Evolutionary conservation across 1,140 invertebrate species (phyloP).

Genomic region (Drosophila lacteicornis): DNA sequence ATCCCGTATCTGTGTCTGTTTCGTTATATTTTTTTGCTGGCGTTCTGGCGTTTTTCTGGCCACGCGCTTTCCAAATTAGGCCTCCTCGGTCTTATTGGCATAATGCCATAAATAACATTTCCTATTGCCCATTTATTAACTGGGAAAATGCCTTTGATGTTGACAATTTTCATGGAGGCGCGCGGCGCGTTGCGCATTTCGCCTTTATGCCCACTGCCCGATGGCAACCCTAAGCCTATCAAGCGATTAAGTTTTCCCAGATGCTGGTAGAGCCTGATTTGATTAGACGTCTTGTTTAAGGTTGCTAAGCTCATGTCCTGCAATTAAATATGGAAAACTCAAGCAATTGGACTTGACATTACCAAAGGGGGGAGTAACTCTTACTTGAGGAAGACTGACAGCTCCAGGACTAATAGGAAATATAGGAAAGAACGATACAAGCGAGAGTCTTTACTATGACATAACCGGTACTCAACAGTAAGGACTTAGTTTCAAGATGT

Average conservation of each 20-base stretch:
- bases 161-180: conserved; percentile 61
- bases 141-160: conserved; percentile 79
- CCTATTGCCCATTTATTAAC: conserved; percentile 72
- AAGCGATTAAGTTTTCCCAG: conserved; percentile 66
- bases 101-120: conserved; percentile 69
- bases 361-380: neutral
- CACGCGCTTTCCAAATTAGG: conserved; percentile 74
- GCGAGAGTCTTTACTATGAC: neutral
- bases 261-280: conserved; percentile 58
- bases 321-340: conserved; percentile 53
- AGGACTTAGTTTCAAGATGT: no score
- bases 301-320: conserved; percentile 68
- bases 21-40: conserved; percentile 30
- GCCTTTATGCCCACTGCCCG: neutral
- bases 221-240: conserved; percentile 66
- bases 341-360: conserved; percentile 11
- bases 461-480: no score
- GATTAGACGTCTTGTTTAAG: conserved; percentile 62
- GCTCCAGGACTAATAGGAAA: neutral
- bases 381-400: neutral
- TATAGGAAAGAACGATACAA: neutral
- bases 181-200: conserved; percentile 57
- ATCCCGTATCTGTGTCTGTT: conserved; percentile 45
- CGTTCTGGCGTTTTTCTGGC: conserved; percentile 35
- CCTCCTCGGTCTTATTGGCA: conserved; percentile 64